These are phyloP conservation scores for Catamblyrhynchus diadema DNA, from an alignment of 2,797 vertebrate genomes.

Conservation along the genomic window DNA sequence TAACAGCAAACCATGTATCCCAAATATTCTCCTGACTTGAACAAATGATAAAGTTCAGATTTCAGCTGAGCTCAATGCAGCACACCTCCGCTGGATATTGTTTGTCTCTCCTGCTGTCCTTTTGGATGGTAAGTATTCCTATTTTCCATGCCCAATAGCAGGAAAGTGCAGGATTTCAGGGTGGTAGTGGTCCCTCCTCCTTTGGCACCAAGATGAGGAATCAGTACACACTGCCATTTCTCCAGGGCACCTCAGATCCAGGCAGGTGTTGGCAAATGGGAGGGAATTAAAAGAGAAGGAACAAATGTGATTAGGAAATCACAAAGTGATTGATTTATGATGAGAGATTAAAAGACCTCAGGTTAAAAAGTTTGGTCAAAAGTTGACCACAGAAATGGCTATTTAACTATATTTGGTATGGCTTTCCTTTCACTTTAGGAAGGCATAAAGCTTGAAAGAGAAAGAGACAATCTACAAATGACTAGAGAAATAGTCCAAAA, in stretches of 20 bases:
- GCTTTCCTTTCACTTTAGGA: background rate
- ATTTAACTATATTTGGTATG: background rate
- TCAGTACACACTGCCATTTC: background rate
- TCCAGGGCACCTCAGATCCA: background rate
- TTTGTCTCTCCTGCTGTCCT: background rate
- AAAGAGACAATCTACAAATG: background rate
- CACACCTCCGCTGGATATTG: background rate
- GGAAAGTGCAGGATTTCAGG: background rate
- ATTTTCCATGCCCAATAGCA: background rate
- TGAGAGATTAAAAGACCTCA: background rate
- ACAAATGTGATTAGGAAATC: background rate
- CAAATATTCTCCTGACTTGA: background rate
- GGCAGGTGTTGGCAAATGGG: background rate
- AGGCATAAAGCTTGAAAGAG: background rate
- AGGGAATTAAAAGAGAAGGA: background rate
- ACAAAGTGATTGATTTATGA: background rate
- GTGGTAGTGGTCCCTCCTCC: background rate
- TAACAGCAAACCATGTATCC: background rate
- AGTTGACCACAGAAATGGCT: background rate
- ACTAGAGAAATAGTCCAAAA: background rate
- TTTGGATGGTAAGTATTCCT: background rate
- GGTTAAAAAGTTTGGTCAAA: background rate
- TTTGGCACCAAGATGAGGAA: rapidly evolving
- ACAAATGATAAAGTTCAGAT: background rate
- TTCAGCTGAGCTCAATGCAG: background rate